Percentiles rank a stretch among this genome's conserved stretches.
These are phyloP conservation scores for Callospermophilus lateralis DNA, from an alignment of 2,113 vertebrate species.

Conservation along the genomic window DNA sequence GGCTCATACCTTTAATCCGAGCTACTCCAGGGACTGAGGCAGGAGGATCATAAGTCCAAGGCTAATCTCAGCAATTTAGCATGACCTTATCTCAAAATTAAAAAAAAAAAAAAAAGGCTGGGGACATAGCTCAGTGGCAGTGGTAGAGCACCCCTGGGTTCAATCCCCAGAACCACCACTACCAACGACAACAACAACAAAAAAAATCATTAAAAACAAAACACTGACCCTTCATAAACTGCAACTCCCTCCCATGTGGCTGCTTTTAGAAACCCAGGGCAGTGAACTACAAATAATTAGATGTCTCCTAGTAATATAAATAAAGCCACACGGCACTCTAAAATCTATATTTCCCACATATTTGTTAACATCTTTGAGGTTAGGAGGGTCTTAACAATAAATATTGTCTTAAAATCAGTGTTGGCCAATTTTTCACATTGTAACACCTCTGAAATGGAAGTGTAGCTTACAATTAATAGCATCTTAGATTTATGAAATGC, in stretches of 20 bases:
- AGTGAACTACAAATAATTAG: constrained; percentile 20
- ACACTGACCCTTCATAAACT: not conserved
- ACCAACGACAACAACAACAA: too few relatives aligned
- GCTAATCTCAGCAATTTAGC: too few relatives aligned
- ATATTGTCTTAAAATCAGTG: constrained; percentile 49
- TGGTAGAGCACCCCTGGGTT: too few relatives aligned
- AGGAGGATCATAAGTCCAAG: too few relatives aligned
- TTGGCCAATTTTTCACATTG: constrained; percentile 16
- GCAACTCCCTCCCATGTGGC: not conserved
- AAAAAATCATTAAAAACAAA: not conserved
- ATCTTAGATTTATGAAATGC: constrained; percentile 31
- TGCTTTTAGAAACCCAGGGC: not conserved
- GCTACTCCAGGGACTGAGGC: too few relatives aligned
- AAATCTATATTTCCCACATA: not conserved
- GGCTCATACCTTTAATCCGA: too few relatives aligned
- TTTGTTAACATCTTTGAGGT: constrained; percentile 48
- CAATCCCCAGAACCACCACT: too few relatives aligned
- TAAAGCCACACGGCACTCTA: constrained; percentile 27
- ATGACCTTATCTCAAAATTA: too few relatives aligned
- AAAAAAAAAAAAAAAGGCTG: too few relatives aligned
- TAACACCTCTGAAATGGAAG: constrained; percentile 34
- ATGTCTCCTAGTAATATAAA: constrained; percentile 17
- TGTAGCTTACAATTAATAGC: not conserved
- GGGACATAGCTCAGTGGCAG: too few relatives aligned
- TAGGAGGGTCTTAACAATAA: constrained; percentile 4